Base-by-base conservation (phyloP, 2,113 vertebrate genomes). In the Phrynocephalus versicolor region DNA sequence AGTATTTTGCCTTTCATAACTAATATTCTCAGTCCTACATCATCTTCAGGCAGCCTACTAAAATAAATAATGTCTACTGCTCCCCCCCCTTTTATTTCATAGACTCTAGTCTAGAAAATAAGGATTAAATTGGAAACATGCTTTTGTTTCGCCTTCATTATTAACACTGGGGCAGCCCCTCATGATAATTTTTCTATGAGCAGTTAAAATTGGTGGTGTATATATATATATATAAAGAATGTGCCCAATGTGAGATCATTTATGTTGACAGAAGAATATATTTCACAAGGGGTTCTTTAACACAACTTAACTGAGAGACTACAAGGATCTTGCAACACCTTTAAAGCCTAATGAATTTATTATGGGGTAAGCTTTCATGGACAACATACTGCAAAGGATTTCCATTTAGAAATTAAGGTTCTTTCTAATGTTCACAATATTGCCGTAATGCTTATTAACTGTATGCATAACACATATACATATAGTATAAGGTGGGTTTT, bases 1-100 rank as follows among this genome's bases (percentile, higher is more conserved):
- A 92, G 88, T 86, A 85, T 92, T 92, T 85, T 92, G 82, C 88
- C 93, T 95, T 94, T 93, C 87, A 91, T 37, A 91, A 84, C 55
- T 93, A 88, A 90, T 89, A 82, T 84, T 45, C 69, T 88, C 88
- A 88, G 88, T 88, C 88, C 88, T 94, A 23, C 60, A 67, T 83
- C 85, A 81, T 88, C 87, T 90, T 92, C 85, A 84, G 94, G 84
- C 91, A 80, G 86, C 67, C 84, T 87, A 75, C 86, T 85, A 91
- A 84, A 81, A 90, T 89, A 60, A 85, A 73, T 58, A 91, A 83
- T 84, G 90, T 91, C 51, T 41, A 88, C 89, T 82, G 69, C 69
- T 4, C 69, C 51, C 73, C 82, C 60, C 78, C 70, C 58, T 69
- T 80, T 84, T 85, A 72, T 87, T 83, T 85, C 86, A 23, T 82